Percentiles rank a stretch among this genome's conserved stretches.
phyloP scores from a whole-genome alignment of 2,888 invertebrate species.

The Amphimallon solstitiale region DNA sequence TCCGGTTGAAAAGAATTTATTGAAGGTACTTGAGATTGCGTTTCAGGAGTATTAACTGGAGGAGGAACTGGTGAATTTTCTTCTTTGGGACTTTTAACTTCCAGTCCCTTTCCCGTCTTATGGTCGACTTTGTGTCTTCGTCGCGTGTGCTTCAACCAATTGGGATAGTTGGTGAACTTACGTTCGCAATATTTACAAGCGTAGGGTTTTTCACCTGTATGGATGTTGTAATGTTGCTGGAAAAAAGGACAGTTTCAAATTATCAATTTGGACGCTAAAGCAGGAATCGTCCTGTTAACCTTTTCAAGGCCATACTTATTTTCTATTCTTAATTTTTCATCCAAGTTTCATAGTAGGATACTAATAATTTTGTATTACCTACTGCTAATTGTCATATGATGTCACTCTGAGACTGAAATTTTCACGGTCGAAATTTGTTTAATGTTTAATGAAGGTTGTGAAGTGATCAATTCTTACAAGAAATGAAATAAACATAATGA shows the following conservation, averaged over 20 bases:
- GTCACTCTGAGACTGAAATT: no score
- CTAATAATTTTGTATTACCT: no score
- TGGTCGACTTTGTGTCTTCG: slow-evolving; percentile 66
- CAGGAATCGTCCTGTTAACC: no score
- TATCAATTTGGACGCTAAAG: no score
- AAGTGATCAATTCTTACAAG: no score
- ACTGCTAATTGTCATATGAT: no score
- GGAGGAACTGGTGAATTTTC: slow-evolving; percentile 17
- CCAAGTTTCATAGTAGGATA: no score
- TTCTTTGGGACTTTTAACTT: slow-evolving; percentile 43
- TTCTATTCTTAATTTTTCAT: no score
- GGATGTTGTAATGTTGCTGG: slow-evolving; percentile 69
- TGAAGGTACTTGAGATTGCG: slow-evolving; percentile 21
- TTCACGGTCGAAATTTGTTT: no score
- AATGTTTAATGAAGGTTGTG: no score
- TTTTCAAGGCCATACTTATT: no score
- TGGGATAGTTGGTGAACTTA: slow-evolving; percentile 68
- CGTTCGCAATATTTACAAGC: slow-evolving; percentile 68
- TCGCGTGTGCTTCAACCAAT: slow-evolving; percentile 69
- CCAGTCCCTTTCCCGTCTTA: slow-evolving; percentile 56
- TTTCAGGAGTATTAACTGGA: slow-evolving; percentile 4
- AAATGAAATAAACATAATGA: no score
- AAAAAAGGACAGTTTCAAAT: slow-evolving; percentile 46
- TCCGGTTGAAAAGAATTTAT: slow-evolving; percentile 19
- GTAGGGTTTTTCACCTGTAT: slow-evolving; percentile 68